Evolutionary conservation across 2,797 vertebrate species (phyloP), one percentile per base, ranked within the genome.

Genomic region (Chaenodraco wilsoni): DNA sequence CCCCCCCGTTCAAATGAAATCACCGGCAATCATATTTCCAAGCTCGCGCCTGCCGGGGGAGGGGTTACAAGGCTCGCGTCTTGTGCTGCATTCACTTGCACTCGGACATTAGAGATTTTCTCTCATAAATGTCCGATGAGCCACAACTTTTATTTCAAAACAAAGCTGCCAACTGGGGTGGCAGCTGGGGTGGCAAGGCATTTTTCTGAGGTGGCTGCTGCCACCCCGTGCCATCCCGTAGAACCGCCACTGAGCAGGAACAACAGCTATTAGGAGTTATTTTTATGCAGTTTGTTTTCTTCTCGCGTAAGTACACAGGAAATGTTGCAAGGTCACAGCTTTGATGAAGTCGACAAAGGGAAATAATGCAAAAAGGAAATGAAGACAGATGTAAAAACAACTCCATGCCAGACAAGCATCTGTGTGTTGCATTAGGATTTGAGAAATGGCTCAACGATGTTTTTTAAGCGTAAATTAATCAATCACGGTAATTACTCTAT

Each of bases 291-390:
- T 31, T 60, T 11, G 57, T 69, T 40, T 69, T 52, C 50, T 52
- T 15, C 3, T 44, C 15, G 11, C 33, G 73, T 58, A 52, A 74
- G 78, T 69, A 63, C 27, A n/a, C 9, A 60, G 37, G 19, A 69
- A 58, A 66, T 55, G 44, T 9, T 33, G 43, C 1, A 9, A 37
- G 70, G 72, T 76, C 69, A 65, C 56, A 2, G 10, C 51, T 76
- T 65, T 76, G 66, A 78, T 71, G 55, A 66, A 50, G 41, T 4
- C 51, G 65, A 74, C 33, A 23, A 45, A 55, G n/a, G n/a, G 15
- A 0, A 4, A 55, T 33, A 65, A 51, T 11, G 33, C 9, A 11
- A 41, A 61, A 15, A 19, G 65, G 66, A 72, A 84, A 74, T 81
- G 17, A 79, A 48, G 12, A 31, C 33, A 69, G 66, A 40, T 10